These are phyloP conservation scores for Stigmatopora argus DNA, from an alignment of 2,113 vertebrate genomes.

Conservation along the genomic window DNA sequence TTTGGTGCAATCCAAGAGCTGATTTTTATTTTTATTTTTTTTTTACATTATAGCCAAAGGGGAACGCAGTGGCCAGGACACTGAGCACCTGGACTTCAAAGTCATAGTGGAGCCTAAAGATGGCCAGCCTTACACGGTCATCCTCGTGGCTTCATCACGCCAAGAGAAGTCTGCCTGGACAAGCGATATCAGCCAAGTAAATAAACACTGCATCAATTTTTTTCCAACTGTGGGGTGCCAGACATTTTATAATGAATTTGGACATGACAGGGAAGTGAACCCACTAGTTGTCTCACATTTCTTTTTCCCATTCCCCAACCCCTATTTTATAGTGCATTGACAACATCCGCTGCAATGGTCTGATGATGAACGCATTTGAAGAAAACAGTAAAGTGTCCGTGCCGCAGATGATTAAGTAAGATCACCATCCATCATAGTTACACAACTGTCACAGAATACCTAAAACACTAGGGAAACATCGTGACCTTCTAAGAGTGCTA, in stretches of 20 bases:
- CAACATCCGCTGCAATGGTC: conserved; percentile 95
- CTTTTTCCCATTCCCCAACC: conserved; percentile 1
- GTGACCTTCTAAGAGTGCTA: too few species aligned
- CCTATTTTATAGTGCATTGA: conserved; percentile 82
- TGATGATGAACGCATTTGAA: conserved; percentile 99
- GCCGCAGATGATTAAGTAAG: conserved; percentile 98
- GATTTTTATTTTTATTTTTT: not conserved
- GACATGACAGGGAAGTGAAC: not conserved
- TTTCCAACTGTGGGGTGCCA: not conserved
- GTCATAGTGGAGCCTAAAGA: conserved; percentile 95
- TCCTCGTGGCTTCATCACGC: conserved; percentile 88
- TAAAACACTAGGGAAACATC: not conserved
- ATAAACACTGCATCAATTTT: not conserved
- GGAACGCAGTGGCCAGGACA: conserved; percentile 76
- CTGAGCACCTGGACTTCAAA: conserved; percentile 92
- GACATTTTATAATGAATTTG: not conserved
- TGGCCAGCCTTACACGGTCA: conserved; percentile 80
- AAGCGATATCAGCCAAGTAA: conserved; percentile 95
- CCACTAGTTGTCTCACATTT: not conserved
- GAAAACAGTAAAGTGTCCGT: conserved; percentile 95
- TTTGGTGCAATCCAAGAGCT: not conserved
- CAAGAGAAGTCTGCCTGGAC: conserved; percentile 97
- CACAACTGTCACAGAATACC: conserved; percentile 3
- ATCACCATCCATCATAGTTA: conserved; percentile 19
- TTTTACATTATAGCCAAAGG: conserved; percentile 58